Evolutionary conservation across 2,888 invertebrate genomes (phyloP).

Genomic region (Timema podura): DNA sequence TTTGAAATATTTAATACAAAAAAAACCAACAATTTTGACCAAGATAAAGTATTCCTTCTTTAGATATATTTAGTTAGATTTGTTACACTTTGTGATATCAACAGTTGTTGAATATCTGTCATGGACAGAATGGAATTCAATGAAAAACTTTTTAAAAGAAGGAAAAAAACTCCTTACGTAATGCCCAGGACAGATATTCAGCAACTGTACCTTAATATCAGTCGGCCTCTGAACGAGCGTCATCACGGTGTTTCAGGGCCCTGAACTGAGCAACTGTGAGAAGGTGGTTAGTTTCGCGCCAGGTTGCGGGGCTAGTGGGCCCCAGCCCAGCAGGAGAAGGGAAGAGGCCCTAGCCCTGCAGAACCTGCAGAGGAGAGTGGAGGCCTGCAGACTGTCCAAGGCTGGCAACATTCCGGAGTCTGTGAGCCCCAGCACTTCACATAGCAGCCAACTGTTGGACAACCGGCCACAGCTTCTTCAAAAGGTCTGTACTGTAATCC

Average conservation of each 20-base stretch:
- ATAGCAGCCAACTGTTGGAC: conserved; percentile 52
- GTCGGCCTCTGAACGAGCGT: background rate
- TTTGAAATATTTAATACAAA: too few species aligned
- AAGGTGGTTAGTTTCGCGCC: conserved; percentile 30
- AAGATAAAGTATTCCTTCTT: too few species aligned
- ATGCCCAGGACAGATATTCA: too few species aligned
- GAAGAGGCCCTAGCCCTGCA: conserved; percentile 68
- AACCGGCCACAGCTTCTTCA: conserved; percentile 59
- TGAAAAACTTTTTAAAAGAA: too few species aligned
- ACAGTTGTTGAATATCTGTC: too few species aligned
- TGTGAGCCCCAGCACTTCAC: conserved; percentile 41
- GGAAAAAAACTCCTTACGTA: too few species aligned
- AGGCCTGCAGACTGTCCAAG: conserved; percentile 53
- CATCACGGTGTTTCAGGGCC: background rate
- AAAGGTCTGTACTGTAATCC: conserved; percentile 45
- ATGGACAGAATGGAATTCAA: too few species aligned
- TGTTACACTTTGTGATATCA: too few species aligned
- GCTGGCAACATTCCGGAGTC: conserved; percentile 45
- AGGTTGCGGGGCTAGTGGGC: conserved; percentile 47
- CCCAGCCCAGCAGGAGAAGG: conserved; percentile 56
- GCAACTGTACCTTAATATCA: too few species aligned
- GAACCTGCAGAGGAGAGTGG: conserved; percentile 64
- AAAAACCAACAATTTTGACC: too few species aligned
- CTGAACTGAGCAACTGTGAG: background rate
- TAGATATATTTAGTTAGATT: too few species aligned